Conservation (phyloP, 2,888 invertebrate species). For the Sarcophaga carnaria region DNA sequence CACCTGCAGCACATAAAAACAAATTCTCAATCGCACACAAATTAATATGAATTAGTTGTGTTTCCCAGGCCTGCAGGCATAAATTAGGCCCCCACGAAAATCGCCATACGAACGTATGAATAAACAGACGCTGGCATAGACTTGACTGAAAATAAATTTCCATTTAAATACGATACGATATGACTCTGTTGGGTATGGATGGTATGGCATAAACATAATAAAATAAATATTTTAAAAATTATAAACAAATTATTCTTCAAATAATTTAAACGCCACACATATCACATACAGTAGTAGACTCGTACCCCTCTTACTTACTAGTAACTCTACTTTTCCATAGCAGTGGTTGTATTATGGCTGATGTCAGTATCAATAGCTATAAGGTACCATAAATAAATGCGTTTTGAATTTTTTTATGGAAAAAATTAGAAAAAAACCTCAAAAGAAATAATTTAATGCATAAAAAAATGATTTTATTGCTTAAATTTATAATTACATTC, state of each 20-base stretch:
- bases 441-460: slow-evolving; percentile 23
- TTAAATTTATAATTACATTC: slow-evolving; percentile 53
- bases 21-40: slow-evolving; percentile 60
- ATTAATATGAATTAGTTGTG: slow-evolving; percentile 68
- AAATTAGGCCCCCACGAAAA: slow-evolving; percentile 68
- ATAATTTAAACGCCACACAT: neutral
- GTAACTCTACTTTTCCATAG: slow-evolving; percentile 16
- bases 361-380: slow-evolving; percentile 7
- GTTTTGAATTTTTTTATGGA: slow-evolving; percentile 39
- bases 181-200: neutral
- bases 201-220: too few species aligned
- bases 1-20: slow-evolving; percentile 69
- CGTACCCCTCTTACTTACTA: neutral
- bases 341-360: slow-evolving; percentile 9
- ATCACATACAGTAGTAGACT: slow-evolving; percentile 4
- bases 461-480: slow-evolving; percentile 43
- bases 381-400: slow-evolving; percentile 27
- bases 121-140: neutral
- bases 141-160: too few species aligned
- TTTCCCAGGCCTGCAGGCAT: slow-evolving; percentile 67
- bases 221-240: neutral
- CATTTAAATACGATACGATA: neutral
- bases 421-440: neutral
- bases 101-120: slow-evolving; percentile 1
- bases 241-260: neutral